Base-by-base conservation (phyloP, 2,797 vertebrate species). In the Hypotaenidia okinawae region DNA sequence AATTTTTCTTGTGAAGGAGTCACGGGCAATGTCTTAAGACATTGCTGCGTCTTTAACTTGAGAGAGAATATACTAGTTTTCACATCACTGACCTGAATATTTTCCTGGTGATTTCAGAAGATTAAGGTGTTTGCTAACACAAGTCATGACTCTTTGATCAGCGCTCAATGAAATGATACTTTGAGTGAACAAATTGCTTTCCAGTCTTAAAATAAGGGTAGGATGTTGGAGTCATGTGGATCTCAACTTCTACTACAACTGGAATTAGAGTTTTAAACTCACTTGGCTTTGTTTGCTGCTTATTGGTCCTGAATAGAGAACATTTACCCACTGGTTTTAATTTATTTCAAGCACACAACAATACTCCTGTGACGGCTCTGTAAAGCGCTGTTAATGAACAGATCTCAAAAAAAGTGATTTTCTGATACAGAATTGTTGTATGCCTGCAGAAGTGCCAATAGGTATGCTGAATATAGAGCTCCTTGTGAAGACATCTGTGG, bases 201-300 rank as follows among this genome's bases (percentile, higher is more conserved):
- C 51, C 75, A 70, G 8, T 82, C 82, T 89, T 95, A 97, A 96
- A 97, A 97, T 97, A 96, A 97, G 94, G 67, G 66, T 73, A 70
- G 27, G 51, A 25, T 84, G n/a, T 70, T 24, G 18, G 45, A 88
- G 39, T 84, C 59, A 49, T 64, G 39, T 43, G 37, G 33, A 19
- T 85, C 57, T 64, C 68, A 76, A 74, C 72, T 81, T 87, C 68
- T 22, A 52, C 28, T 80, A 45, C 25, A n/a, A 59, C 68, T 89
- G 70, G 35, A 95, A 68, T 68, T 52, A 41, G 30, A 92, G 67
- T 82, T 79, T 69, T 39, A 51, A 70, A 83, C 73, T 90, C 12
- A 13, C 64, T 89, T 52, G 68, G 30, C 54, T 94, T 77, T 74
- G 23, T 51, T 89, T 80, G 58, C 45, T 91, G 51, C 57, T 78